Evolutionary conservation across 2,113 vertebrate genomes (phyloP).

Genomic region (Sylvietta virens): DNA sequence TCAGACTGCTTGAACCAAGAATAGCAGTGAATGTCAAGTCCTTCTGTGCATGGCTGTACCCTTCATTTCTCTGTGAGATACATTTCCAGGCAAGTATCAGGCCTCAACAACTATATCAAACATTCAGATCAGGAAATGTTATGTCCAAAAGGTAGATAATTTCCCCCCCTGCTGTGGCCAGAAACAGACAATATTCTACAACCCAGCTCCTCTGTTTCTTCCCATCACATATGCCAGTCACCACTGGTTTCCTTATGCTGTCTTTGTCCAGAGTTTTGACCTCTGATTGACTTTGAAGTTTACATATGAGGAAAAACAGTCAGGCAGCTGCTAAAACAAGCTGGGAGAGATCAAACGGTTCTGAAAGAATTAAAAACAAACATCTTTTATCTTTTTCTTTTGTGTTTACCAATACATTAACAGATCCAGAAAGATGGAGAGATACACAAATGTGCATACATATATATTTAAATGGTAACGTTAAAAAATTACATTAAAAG

Average conservation of each 20-base stretch:
- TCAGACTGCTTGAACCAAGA: not conserved
- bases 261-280: slow-evolving; percentile 48
- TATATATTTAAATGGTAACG: not conserved
- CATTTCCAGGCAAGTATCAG: not conserved
- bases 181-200: not conserved
- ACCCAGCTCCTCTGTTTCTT: not conserved
- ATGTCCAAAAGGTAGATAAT: not conserved
- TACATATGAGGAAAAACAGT: slow-evolving; percentile 53
- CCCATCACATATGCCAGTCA: not conserved
- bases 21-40: slow-evolving; percentile 16
- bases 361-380: slow-evolving; percentile 58
- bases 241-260: not conserved
- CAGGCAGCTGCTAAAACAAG: slow-evolving; percentile 68
- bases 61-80: not conserved
- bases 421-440: slow-evolving; percentile 15
- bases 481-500: not conserved
- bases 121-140: not conserved
- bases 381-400: slow-evolving; percentile 51
- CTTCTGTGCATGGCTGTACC: not conserved
- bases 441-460: not conserved
- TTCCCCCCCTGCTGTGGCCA: not conserved
- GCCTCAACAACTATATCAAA: not conserved
- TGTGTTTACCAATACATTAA: slow-evolving; percentile 54
- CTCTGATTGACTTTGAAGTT: slow-evolving; percentile 64
- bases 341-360: slow-evolving; percentile 3